These are phyloP conservation scores for Myotis yumanensis DNA, from an alignment of 2,113 vertebrate species.

Conservation along the genomic window DNA sequence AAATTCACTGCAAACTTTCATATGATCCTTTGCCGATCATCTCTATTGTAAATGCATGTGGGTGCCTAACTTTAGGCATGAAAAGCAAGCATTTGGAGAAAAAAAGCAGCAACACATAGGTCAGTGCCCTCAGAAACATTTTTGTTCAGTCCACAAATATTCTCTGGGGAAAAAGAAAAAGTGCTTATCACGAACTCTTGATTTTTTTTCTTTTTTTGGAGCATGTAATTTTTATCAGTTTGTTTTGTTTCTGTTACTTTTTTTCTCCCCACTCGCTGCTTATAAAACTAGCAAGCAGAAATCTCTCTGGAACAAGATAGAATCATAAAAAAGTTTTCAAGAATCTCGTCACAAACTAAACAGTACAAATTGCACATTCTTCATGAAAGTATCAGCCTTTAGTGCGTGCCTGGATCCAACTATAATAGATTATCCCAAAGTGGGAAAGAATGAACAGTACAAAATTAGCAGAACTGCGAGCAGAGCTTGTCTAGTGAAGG, in stretches of 20 bases:
- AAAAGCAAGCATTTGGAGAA: slow-evolving; percentile 33
- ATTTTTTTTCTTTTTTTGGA: slow-evolving; percentile 71
- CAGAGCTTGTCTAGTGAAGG: slow-evolving; percentile 81
- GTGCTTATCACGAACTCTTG: slow-evolving; percentile 79
- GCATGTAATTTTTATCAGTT: slow-evolving; percentile 77
- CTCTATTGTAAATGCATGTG: background rate
- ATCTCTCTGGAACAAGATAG: slow-evolving; percentile 82
- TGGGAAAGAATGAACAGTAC: slow-evolving; percentile 86
- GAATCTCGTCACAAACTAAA: slow-evolving; percentile 86
- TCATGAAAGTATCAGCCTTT: slow-evolving; percentile 86
- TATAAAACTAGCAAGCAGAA: slow-evolving; percentile 83
- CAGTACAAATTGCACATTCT: slow-evolving; percentile 88
- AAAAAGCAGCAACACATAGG: slow-evolving; percentile 69
- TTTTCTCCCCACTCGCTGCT: slow-evolving; percentile 57
- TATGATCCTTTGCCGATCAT: background rate
- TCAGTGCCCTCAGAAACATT: slow-evolving; percentile 79
- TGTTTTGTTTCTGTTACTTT: slow-evolving; percentile 69
- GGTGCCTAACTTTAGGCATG: slow-evolving; percentile 72
- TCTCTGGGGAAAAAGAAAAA: slow-evolving; percentile 79
- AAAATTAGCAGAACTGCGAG: slow-evolving; percentile 86
- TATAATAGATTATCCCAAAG: slow-evolving; percentile 87
- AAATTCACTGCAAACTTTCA: background rate
- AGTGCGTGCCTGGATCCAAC: slow-evolving; percentile 84
- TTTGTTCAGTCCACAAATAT: slow-evolving; percentile 77
- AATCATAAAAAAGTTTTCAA: slow-evolving; percentile 87